A percentile compares a stretch with the other conserved stretches of the same genome.
phyloP scores from a whole-genome alignment of 1,140 invertebrate species.

The Triops cancriformis region DNA sequence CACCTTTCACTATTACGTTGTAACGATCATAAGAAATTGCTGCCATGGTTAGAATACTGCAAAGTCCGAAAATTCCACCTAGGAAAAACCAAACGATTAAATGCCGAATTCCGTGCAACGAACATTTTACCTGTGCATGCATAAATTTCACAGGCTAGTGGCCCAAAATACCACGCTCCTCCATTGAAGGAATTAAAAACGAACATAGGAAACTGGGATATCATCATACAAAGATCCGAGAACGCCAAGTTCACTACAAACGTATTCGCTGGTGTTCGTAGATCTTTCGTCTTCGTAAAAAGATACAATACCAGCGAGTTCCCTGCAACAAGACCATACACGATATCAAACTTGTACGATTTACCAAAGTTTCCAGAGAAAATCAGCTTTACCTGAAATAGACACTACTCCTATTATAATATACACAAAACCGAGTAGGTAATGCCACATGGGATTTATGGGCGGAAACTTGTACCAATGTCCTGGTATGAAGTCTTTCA shows the following conservation, averaged over 20 bases:
- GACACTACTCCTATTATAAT: slow-evolving; percentile 14
- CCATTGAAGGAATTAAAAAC: slow-evolving; percentile 41
- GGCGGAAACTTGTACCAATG: slow-evolving; percentile 21
- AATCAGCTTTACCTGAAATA: not conserved
- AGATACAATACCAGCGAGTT: slow-evolving; percentile 35
- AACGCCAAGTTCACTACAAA: slow-evolving; percentile 78
- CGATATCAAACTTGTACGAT: not conserved
- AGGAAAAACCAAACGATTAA: not conserved
- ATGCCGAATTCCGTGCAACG: not conserved
- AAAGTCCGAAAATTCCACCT: slow-evolving; percentile 22
- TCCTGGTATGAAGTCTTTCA: slow-evolving; percentile 14
- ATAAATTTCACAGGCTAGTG: slow-evolving; percentile 28
- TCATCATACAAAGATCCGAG: slow-evolving; percentile 81
- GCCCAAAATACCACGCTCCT: slow-evolving; percentile 30
- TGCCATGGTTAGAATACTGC: slow-evolving; percentile 25
- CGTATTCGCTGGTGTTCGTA: slow-evolving; percentile 73
- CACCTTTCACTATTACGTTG: slow-evolving; percentile 24
- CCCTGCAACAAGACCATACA: not conserved
- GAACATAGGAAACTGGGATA: slow-evolving; percentile 36
- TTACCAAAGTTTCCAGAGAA: not conserved
- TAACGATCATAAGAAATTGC: slow-evolving; percentile 26
- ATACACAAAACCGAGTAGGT: slow-evolving; percentile 18
- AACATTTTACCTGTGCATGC: slow-evolving; percentile 27
- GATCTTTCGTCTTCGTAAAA: slow-evolving; percentile 38
- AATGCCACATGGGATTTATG: slow-evolving; percentile 24